Evolutionary conservation across 2,113 vertebrate species (phyloP), one percentile per base, ranked within the genome.

Genomic region (Piprites chloris): DNA sequence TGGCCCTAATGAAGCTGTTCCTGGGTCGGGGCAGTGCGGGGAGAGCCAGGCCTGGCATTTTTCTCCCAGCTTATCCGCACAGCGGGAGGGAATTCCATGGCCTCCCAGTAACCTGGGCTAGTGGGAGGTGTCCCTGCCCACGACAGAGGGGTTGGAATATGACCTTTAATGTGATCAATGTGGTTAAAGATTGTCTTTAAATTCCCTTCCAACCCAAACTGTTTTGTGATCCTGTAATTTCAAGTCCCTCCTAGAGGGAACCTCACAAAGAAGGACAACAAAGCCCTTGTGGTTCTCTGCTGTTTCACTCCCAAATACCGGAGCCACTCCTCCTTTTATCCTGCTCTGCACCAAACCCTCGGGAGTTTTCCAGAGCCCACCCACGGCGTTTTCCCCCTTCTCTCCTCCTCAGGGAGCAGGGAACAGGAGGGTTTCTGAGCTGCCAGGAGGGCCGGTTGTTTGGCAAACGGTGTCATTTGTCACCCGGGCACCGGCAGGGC

Each of bases 261-360:
- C 9, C 23, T 5, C 24, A 6, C 1, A 6, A 61, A 50, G 19
- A 1, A 5, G 13, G 21, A 12, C 15, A 56, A 68, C 9, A 56
- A 89, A 35, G n/a, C 22, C 24, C 52, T 8, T 0, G 12, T 27
- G 37, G 2, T 23, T 67, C 32, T 15, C 3, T 12, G 11, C 71
- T 14, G 4, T n/a, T 67, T 30, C 30, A 9, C 23, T 27, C 6
- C 21, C 22, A 58, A 62, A 35, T 5, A 18, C 17, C 1, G 1
- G 14, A 85, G 13, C 0, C 8, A 66, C 2, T 7, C n/a, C 52
- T 75, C 12, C n/a, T 37, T 61, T 19, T 4, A 33, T 5, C 41
- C 35, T n/a, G 0, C 53, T 74, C 79, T 3, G 3, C 21, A 2
- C 37, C 37, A 62, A 39, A 21, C 30, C 1, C 5, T 0, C 16